A percentile compares a stretch with the other conserved stretches of the same genome.
These are phyloP conservation scores for Acanthosepion pharaonis DNA, from an alignment of 2,888 invertebrate genomes.

Conservation along the genomic window DNA sequence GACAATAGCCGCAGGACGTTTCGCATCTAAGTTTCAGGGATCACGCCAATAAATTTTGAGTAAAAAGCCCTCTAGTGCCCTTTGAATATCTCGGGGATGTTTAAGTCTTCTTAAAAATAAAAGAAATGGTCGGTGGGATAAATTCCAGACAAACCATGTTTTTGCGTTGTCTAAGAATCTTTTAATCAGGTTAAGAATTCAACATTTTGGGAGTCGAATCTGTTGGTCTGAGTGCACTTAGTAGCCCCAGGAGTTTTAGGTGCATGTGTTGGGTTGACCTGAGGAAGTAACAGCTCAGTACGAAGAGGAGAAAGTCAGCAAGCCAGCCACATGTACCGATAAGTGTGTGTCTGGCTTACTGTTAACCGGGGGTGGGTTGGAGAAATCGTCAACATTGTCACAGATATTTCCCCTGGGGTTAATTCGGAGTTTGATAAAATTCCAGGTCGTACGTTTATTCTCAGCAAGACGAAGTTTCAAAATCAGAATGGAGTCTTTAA, in stretches of 20 bases:
- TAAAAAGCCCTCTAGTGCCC: not conserved
- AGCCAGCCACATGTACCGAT: not conserved
- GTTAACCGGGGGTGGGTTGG: not conserved
- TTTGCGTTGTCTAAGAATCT: not conserved
- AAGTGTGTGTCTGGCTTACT: not conserved
- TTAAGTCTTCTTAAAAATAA: not conserved
- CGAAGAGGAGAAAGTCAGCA: not conserved
- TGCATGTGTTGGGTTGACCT: not conserved
- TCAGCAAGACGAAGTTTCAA: not conserved
- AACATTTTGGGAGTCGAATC: not conserved
- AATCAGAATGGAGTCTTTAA: not conserved
- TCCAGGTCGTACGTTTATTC: not conserved
- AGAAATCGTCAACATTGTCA: not conserved
- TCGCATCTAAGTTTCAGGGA: not conserved
- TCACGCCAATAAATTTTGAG: not conserved
- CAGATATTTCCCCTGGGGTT: not conserved
- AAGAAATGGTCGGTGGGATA: not conserved
- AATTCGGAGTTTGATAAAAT: not conserved
- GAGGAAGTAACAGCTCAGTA: not conserved
- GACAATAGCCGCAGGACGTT: not conserved
- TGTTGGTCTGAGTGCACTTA: not conserved
- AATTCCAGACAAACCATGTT: not conserved
- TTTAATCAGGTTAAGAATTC: conserved; percentile 10
- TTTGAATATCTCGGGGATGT: not conserved
- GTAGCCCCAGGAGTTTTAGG: not conserved